Evolutionary conservation across 1,140 invertebrate species (phyloP).

Genomic region (Drosophila rufa): DNA sequence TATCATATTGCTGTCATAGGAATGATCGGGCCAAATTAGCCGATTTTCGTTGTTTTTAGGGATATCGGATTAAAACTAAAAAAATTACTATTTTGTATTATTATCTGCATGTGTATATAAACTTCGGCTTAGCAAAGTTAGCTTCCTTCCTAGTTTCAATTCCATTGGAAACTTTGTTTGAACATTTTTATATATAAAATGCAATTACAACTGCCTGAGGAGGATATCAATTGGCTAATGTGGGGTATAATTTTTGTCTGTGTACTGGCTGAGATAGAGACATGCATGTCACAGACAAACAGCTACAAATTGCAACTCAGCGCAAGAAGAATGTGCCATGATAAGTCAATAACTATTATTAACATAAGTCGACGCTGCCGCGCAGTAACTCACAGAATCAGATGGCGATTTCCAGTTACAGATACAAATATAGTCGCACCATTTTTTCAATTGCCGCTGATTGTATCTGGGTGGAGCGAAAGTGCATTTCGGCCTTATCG

Average conservation of each 20-base stretch:
- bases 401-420: constrained; percentile 35
- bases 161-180: too few relatives aligned
- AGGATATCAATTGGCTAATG: neutral
- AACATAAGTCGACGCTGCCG: constrained; percentile 35
- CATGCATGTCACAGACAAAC: constrained; percentile 57
- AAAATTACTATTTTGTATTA: too few relatives aligned
- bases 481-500: constrained; percentile 68
- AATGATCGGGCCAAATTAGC: too few relatives aligned
- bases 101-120: too few relatives aligned
- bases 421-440: constrained; percentile 43
- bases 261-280: constrained; percentile 21
- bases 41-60: too few relatives aligned
- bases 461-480: constrained; percentile 61
- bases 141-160: too few relatives aligned
- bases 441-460: constrained; percentile 43
- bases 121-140: too few relatives aligned
- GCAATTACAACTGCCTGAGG: neutral
- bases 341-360: constrained; percentile 80
- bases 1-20: too few relatives aligned
- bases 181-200: too few relatives aligned
- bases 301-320: constrained; percentile 62
- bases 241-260: neutral
- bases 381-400: constrained; percentile 23
- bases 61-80: too few relatives aligned
- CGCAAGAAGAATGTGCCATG: constrained; percentile 70